Base-by-base conservation (phyloP, 2,888 invertebrate species). In the Lithophane ornitopus region DNA sequence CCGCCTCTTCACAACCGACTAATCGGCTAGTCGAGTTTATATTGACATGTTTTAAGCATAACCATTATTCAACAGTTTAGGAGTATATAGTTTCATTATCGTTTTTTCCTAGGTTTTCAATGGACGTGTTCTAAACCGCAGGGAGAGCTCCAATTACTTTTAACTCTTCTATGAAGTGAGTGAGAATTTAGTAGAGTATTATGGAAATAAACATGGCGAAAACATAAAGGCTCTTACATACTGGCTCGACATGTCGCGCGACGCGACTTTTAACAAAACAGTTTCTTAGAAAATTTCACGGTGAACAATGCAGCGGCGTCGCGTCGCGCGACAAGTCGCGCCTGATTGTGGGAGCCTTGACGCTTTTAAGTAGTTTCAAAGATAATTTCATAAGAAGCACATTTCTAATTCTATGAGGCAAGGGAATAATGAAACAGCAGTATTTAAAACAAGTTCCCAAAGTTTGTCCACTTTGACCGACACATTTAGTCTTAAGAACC, bases 401-500 rank as follows among this genome's bases (percentile, higher is more conserved):
- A 62, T 16, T 70, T 54, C 34, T 12, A 22, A 62, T 71, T 72
- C 22, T 14, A 19, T 9, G 58, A 46, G 28, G n/a, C 44, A 41
- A 52, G 22, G 56, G 58, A 63, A 63, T 68, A 58, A 58, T 59
- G 2, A 34, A 79, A 56, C 56, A 44, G 19, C 16, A 76, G 59
- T 72, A 80, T 80, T 82, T 70, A 62, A 66, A n/a, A 75, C 63
- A 54, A 66, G 76, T 66, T 59, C 28, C 22, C 28, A 8, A 82
- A 80, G 28, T 81, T 69, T 62, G 26, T 12, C 44, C 22, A 75
- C 59, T 78, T 77, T 67, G 62, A 65, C 70, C 73, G 62, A 70
- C 72, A 80, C 72, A 81, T 86, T 78, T 68, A 78, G 65, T 62
- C 67, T 62, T 69, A 63, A 49, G 58, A 84, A 11, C 46, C 28